Evolutionary conservation across 2,113 vertebrate genomes (phyloP).

Genomic region (Epinephelus fuscoguttatus): DNA sequence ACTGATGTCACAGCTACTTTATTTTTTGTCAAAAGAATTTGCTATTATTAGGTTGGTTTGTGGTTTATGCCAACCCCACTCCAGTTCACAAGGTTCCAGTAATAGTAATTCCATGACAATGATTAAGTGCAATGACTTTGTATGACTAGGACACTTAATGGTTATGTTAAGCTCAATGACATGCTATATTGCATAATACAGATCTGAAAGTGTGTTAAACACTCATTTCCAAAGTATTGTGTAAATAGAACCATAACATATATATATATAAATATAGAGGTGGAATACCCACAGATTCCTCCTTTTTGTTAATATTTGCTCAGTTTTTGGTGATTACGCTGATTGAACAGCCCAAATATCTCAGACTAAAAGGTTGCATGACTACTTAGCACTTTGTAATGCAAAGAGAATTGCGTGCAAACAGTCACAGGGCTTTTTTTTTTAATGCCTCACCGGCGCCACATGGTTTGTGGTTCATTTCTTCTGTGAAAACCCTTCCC

Average conservation of each 20-base stretch:
- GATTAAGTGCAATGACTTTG: no score
- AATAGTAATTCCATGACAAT: neutral
- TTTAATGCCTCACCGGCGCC: neutral
- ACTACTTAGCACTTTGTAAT: neutral
- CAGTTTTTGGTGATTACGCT: neutral
- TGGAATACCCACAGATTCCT: neutral
- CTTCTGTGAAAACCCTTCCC: no score
- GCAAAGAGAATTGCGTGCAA: neutral
- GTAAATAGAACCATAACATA: neutral
- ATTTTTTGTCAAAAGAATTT: no score
- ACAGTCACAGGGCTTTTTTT: neutral
- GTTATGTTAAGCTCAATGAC: neutral
- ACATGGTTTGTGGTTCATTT: no score
- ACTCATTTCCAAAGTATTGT: neutral
- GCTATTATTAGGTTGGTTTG: neutral
- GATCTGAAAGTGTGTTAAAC: neutral
- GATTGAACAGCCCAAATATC: neutral
- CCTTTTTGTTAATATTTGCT: neutral
- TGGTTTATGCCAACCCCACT: neutral
- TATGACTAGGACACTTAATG: neutral
- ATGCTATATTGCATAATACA: no score
- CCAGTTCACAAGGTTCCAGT: neutral
- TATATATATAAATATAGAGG: no score
- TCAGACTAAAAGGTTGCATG: neutral
- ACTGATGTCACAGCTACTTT: neutral